Conservation (phyloP, 2,888 invertebrate species). For the Tanytarsus gracilentus region DNA sequence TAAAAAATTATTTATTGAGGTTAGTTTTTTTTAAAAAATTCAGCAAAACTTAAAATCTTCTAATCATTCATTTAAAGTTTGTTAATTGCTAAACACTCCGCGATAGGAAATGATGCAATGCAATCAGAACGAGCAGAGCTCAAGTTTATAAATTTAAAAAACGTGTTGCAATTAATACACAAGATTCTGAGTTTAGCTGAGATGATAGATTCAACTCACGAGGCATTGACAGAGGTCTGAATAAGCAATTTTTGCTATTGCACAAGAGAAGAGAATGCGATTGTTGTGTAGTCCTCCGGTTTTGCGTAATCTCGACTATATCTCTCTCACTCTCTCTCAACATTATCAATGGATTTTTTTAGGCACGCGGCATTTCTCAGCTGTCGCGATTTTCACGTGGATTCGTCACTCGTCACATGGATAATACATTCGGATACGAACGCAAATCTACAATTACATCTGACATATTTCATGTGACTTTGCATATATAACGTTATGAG, state of each 20-base stretch:
- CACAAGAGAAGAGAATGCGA: too few species aligned
- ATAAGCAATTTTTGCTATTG: constrained; percentile 4
- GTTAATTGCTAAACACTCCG: too few species aligned
- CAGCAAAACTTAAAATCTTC: not conserved
- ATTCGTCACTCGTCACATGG: constrained; percentile 20
- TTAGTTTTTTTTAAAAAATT: too few species aligned
- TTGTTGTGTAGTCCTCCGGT: too few species aligned
- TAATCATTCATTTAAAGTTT: too few species aligned
- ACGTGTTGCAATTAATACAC: not conserved
- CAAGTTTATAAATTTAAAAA: not conserved
- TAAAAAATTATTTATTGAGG: too few species aligned
- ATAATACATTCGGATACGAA: not conserved
- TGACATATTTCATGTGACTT: not conserved
- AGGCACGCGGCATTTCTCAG: constrained; percentile 8
- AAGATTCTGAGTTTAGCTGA: not conserved
- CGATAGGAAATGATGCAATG: constrained; percentile 5
- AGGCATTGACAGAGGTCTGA: constrained; percentile 3
- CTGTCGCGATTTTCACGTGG: constrained; percentile 18
- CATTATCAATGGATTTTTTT: not conserved
- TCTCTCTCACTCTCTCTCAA: not conserved
- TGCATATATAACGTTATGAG: not conserved
- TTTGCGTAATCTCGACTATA: constrained; percentile 9
- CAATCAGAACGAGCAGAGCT: not conserved
- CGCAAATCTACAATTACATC: not conserved
- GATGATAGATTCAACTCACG: not conserved